Evolutionary conservation across 2,797 vertebrate genomes (phyloP).

Genomic region (Serranus cabrilla): DNA sequence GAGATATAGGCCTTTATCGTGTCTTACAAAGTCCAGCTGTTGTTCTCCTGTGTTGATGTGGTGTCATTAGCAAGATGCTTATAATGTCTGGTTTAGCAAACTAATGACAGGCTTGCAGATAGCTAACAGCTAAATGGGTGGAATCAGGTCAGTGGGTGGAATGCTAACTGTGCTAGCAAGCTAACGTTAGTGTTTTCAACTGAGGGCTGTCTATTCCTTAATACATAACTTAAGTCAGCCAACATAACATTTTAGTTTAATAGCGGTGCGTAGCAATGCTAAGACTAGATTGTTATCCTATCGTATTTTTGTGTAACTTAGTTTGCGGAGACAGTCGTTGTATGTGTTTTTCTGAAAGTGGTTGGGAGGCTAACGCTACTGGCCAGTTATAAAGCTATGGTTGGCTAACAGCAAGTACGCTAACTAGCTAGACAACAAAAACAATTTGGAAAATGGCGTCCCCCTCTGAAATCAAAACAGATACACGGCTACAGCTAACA

Average conservation of each 20-base stretch:
- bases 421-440: slow-evolving; percentile 55
- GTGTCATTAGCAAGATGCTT: neutral
- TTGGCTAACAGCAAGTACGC: slow-evolving; percentile 33
- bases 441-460: slow-evolving; percentile 61
- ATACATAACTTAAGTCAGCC: slow-evolving; percentile 4
- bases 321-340: neutral
- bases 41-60: neutral
- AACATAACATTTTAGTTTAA: neutral
- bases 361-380: slow-evolving; percentile 12
- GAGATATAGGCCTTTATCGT: slow-evolving; percentile 28
- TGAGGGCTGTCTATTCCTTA: slow-evolving; percentile 14
- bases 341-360: neutral
- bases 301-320: neutral
- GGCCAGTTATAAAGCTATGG: slow-evolving; percentile 14
- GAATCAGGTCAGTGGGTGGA: slow-evolving; percentile 66
- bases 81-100: neutral
- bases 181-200: slow-evolving; percentile 49
- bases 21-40: neutral
- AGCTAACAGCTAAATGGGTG: slow-evolving; percentile 47
- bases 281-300: neutral
- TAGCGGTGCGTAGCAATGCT: neutral
- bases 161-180: slow-evolving; percentile 68
- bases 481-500: neutral
- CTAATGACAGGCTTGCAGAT: neutral
- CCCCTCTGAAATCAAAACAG: slow-evolving; percentile 31